phyloP scores from a whole-genome alignment of 2,888 invertebrate species.

The Latheticus oryzae region DNA sequence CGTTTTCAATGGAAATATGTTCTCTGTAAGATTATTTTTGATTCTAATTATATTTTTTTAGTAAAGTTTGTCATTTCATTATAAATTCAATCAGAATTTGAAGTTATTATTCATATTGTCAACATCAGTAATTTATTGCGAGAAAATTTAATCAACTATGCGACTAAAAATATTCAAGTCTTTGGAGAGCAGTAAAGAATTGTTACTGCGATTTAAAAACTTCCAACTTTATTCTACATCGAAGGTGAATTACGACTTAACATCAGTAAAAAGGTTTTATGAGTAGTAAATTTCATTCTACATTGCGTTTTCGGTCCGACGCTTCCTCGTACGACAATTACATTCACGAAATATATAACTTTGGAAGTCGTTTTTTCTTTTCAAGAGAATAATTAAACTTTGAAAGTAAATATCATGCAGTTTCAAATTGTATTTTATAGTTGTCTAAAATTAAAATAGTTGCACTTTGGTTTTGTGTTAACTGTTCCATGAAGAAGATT shows the following conservation, averaged over 20 bases:
- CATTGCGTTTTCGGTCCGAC: conserved; percentile 1
- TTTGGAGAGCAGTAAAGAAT: too few relatives aligned
- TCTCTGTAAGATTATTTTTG: too few relatives aligned
- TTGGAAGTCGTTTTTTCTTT: conserved; percentile 11
- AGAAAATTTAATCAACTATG: too few relatives aligned
- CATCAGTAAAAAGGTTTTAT: conserved; percentile 35
- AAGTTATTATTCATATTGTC: too few relatives aligned
- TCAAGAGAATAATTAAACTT: conserved; percentile 13
- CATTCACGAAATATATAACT: neutral
- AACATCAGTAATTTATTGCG: too few relatives aligned
- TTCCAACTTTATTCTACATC: conserved; percentile 30
- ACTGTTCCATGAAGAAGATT: conserved; percentile 37
- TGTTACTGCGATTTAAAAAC: conserved; percentile 32
- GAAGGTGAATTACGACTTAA: conserved; percentile 40
- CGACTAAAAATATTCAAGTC: conserved; percentile 11
- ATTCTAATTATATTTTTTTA: too few relatives aligned
- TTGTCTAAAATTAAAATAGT: too few relatives aligned
- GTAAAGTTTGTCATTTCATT: too few relatives aligned
- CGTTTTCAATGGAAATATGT: too few relatives aligned
- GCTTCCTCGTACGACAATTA: conserved; percentile 10
- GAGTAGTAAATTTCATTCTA: conserved; percentile 30
- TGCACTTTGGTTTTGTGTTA: conserved; percentile 27
- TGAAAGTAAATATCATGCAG: conserved; percentile 24
- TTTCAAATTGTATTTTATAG: too few relatives aligned
- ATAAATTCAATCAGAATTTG: too few relatives aligned